phyloP scores from a whole-genome alignment of 2,888 invertebrate species.

The Hydraecia micacea region DNA sequence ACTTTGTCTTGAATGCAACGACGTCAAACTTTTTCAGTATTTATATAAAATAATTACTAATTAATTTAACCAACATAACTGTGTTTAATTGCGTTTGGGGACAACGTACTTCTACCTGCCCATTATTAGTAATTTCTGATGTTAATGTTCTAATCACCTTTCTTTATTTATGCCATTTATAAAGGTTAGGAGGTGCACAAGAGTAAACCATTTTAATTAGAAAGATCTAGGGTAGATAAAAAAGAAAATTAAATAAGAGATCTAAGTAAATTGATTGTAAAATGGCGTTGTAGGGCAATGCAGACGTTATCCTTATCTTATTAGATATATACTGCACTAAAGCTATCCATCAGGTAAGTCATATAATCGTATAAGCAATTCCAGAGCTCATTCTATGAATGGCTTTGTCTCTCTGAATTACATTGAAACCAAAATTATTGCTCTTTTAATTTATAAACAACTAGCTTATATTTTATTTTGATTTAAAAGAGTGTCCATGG shows the following conservation, averaged over 20 bases:
- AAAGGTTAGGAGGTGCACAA: constrained; percentile 49
- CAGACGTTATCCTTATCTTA: constrained; percentile 2
- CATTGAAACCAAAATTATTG: not conserved
- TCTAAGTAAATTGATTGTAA: constrained; percentile 41
- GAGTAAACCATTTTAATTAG: constrained; percentile 42
- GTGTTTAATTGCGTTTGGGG: constrained; percentile 79
- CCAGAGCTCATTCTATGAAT: not conserved
- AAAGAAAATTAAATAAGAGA: constrained; percentile 24
- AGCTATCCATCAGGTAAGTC: not conserved
- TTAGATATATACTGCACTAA: not conserved
- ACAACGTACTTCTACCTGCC: constrained; percentile 58
- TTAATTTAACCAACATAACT: constrained; percentile 50
- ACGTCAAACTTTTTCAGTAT: not conserved
- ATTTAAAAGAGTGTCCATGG: too few species aligned
- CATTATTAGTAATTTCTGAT: constrained; percentile 54
- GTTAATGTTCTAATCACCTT: constrained; percentile 62
- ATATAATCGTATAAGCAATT: not conserved
- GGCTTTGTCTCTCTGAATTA: not conserved
- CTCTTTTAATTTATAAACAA: not conserved
- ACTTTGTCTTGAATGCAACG: not conserved
- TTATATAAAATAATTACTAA: not conserved
- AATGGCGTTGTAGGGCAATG: not conserved
- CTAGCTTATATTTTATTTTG: too few species aligned
- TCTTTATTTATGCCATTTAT: constrained; percentile 31
- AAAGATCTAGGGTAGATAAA: constrained; percentile 48